Evolutionary conservation across 2,797 vertebrate genomes (phyloP).

Genomic region (Argya squamiceps): DNA sequence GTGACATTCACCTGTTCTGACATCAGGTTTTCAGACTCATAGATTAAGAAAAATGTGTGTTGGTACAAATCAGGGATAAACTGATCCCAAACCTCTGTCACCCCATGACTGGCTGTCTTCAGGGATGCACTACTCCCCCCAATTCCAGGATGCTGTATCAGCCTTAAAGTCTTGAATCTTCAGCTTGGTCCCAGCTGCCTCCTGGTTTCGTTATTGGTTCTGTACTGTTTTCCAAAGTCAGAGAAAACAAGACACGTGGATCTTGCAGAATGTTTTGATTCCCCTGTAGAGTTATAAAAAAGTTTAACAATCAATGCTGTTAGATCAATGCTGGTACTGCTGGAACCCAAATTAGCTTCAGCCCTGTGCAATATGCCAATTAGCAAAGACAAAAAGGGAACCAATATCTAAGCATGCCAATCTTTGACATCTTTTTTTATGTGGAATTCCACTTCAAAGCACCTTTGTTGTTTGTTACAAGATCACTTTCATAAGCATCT

Average conservation of each 20-base stretch:
- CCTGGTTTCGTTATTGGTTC: not conserved
- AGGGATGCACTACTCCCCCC: not conserved
- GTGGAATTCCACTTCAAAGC: conserved; percentile 24
- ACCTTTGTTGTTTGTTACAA: not conserved
- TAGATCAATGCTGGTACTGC: not conserved
- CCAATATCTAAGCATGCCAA: not conserved
- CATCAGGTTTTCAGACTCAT: not conserved
- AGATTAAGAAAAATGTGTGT: not conserved
- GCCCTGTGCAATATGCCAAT: not conserved
- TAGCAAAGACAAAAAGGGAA: conserved; percentile 9
- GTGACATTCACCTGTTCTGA: not conserved
- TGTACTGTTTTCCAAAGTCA: not conserved
- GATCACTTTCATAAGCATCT: conserved; percentile 17
- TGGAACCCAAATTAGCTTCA: not conserved
- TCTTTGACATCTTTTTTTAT: conserved; percentile 5
- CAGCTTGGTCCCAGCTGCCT: not conserved
- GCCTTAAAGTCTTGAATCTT: not conserved
- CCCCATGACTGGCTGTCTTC: not conserved
- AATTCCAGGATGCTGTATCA: not conserved
- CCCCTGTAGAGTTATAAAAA: not conserved
- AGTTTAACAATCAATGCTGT: not conserved
- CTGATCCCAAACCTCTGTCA: not conserved
- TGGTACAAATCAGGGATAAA: not conserved
- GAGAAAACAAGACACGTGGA: not conserved
- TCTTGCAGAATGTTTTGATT: not conserved